These are phyloP conservation scores for Falco concolor DNA, from an alignment of 2,797 vertebrate species.

Conservation along the genomic window DNA sequence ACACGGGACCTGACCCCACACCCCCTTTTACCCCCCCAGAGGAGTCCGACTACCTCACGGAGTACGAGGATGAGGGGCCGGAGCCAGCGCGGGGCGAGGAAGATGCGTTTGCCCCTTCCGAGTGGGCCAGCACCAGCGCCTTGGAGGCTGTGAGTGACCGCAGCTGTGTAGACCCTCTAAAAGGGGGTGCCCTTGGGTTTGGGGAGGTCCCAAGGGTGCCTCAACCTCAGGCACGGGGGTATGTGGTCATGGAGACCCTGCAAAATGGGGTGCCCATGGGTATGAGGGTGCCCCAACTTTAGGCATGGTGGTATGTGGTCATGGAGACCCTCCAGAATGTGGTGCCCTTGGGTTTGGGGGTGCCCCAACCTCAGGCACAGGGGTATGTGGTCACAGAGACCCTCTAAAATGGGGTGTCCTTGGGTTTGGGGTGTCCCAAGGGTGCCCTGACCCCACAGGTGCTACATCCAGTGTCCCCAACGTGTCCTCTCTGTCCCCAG, in stretches of 20 bases:
- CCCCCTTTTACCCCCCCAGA: slow-evolving; percentile 61
- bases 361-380: not conserved
- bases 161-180: not conserved
- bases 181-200: not conserved
- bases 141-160: slow-evolving; percentile 75
- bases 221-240: not conserved
- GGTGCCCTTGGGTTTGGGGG: not conserved
- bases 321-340: too few relatives aligned
- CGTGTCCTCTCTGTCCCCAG: not conserved
- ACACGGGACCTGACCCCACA: fast-evolving
- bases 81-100: slow-evolving; percentile 82
- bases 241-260: not conserved
- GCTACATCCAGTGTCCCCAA: not conserved
- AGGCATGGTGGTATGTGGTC: not conserved
- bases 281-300: not conserved
- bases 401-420: too few relatives aligned
- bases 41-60: slow-evolving; percentile 89
- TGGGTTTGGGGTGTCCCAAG: too few relatives aligned
- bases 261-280: not conserved
- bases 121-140: slow-evolving; percentile 74
- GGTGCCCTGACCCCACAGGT: too few relatives aligned
- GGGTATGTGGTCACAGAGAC: not conserved
- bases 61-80: slow-evolving; percentile 87
- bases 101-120: slow-evolving; percentile 72
- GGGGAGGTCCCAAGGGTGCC: not conserved